A percentile compares a stretch with the other conserved stretches of the same genome.
phyloP scores from a whole-genome alignment of 1,140 invertebrate species.

The Stenopsyche tienmushanensis region DNA sequence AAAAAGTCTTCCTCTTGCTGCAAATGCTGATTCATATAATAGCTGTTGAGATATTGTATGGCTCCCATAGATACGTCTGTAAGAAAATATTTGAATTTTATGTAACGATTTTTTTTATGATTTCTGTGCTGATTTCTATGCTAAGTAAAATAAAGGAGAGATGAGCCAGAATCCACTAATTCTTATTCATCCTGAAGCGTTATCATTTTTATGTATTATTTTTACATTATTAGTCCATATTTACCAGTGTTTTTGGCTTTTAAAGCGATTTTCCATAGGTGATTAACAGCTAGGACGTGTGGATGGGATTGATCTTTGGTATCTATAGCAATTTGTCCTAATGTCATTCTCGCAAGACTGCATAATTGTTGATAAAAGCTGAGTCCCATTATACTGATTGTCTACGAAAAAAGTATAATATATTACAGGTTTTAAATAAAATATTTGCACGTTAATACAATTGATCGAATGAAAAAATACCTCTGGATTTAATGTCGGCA shows the following conservation, averaged over 20 bases:
- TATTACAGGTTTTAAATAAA: not conserved
- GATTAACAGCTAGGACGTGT: conserved; percentile 83
- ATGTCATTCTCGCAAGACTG: conserved; percentile 75
- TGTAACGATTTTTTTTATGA: too few species aligned
- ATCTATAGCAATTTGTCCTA: conserved; percentile 54
- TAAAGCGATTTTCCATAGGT: conserved; percentile 90
- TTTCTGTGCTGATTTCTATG: not conserved
- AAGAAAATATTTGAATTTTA: conserved; percentile 34
- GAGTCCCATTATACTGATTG: conserved; percentile 87
- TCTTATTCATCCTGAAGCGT: not conserved
- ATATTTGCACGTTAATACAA: conserved; percentile 1
- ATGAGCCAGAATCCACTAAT: conserved; percentile 21
- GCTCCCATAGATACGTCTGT: conserved; percentile 89
- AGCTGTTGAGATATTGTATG: conserved; percentile 89
- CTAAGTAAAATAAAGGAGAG: too few species aligned
- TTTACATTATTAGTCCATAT: not conserved
- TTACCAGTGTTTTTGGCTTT: conserved; percentile 78
- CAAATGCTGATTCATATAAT: conserved; percentile 87
- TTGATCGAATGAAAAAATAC: conserved; percentile 42
- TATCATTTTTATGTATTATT: not conserved
- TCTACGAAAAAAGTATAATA: conserved; percentile 48
- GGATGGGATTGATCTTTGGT: conserved; percentile 54
- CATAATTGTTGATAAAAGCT: conserved; percentile 89
- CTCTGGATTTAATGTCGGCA: conserved; percentile 84
- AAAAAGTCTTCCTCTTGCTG: conserved; percentile 92